phyloP scores from a whole-genome alignment of 2,888 invertebrate species.

The Volucella zonaria region DNA sequence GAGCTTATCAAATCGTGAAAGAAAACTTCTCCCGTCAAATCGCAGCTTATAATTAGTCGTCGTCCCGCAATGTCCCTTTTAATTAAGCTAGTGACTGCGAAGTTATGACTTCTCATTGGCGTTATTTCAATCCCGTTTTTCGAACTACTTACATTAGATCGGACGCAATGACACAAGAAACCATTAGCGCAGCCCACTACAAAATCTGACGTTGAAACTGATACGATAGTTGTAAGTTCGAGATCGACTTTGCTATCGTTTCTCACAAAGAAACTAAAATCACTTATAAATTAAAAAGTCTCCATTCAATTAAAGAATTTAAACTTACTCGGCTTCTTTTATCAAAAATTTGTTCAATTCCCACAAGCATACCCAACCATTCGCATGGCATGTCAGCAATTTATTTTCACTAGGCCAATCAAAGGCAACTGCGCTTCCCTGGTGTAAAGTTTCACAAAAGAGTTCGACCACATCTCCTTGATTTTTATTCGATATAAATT shows the following conservation, averaged over 20 bases:
- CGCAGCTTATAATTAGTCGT: conserved; percentile 79
- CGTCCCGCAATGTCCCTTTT: conserved; percentile 76
- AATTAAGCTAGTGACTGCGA: conserved; percentile 78
- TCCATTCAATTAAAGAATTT: background rate
- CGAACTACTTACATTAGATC: conserved; percentile 64
- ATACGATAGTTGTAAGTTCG: conserved; percentile 78
- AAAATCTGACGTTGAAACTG: conserved; percentile 77
- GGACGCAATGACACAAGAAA: conserved; percentile 79
- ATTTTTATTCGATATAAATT: conserved; percentile 73
- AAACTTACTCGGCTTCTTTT: conserved; percentile 78
- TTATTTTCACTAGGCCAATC: conserved; percentile 79
- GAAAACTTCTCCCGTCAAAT: conserved; percentile 81
- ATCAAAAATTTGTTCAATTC: conserved; percentile 76
- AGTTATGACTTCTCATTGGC: conserved; percentile 79
- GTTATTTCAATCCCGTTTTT: conserved; percentile 76
- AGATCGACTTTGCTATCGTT: conserved; percentile 30
- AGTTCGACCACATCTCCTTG: conserved; percentile 78
- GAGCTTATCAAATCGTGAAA: conserved; percentile 78
- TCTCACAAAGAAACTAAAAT: conserved; percentile 49
- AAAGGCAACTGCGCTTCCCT: conserved; percentile 79
- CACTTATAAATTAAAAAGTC: background rate
- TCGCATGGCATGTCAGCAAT: conserved; percentile 79
- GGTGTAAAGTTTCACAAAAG: conserved; percentile 76
- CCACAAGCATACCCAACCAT: conserved; percentile 80
- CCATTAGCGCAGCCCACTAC: conserved; percentile 81